Evolutionary conservation across 1,140 invertebrate genomes (phyloP).

Genomic region (Medauroidea extradentata): DNA sequence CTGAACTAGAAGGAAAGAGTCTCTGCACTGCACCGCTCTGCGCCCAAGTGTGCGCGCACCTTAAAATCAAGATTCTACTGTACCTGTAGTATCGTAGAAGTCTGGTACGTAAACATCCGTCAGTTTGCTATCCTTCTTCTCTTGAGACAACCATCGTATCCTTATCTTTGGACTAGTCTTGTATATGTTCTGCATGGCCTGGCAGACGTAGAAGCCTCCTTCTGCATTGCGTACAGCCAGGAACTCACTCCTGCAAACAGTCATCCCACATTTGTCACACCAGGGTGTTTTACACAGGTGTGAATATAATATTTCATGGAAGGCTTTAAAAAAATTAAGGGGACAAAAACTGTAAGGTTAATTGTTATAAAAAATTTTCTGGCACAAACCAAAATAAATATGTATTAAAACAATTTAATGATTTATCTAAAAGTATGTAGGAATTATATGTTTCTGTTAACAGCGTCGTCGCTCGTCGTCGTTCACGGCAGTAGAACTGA

Average conservation of each 20-base stretch:
- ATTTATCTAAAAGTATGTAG: background rate
- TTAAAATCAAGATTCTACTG: conserved; percentile 22
- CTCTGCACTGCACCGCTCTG: too few relatives aligned
- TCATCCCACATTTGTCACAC: too few relatives aligned
- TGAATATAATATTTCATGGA: too few relatives aligned
- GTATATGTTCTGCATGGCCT: conserved; percentile 87
- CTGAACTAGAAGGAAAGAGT: too few relatives aligned
- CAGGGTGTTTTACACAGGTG: too few relatives aligned
- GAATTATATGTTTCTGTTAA: background rate
- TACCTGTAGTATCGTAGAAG: conserved; percentile 84
- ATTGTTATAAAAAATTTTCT: background rate
- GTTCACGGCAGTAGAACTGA: too few relatives aligned
- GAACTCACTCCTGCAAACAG: conserved; percentile 72
- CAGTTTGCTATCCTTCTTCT: conserved; percentile 53
- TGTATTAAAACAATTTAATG: too few relatives aligned
- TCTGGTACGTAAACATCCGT: conserved; percentile 80
- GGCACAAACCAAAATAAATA: background rate
- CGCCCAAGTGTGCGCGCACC: too few relatives aligned
- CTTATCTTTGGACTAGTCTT: conserved; percentile 74
- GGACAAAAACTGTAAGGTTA: too few relatives aligned
- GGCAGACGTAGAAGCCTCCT: conserved; percentile 86
- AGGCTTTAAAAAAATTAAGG: too few relatives aligned
- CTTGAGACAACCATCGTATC: conserved; percentile 84
- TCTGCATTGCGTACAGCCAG: conserved; percentile 84
- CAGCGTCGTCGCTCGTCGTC: too few relatives aligned